Percentiles rank a stretch among this genome's conserved stretches.
These are phyloP conservation scores for Syndactyla subalaris DNA, from an alignment of 2,797 vertebrate genomes.

Conservation along the genomic window DNA sequence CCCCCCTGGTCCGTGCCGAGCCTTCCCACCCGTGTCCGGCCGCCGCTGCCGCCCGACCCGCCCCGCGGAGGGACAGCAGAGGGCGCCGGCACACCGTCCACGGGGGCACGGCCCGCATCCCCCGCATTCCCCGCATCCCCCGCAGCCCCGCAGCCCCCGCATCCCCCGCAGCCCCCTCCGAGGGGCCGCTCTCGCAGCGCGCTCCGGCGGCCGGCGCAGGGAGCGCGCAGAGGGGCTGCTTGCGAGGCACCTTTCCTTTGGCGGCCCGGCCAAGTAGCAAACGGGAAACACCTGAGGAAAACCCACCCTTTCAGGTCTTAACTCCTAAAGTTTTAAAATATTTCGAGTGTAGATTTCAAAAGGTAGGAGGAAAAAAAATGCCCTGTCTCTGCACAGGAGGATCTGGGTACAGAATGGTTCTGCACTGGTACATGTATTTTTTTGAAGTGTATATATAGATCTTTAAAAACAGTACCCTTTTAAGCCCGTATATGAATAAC, in stretches of 20 bases:
- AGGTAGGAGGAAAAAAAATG: rapidly evolving
- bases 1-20: rapidly evolving
- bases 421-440: rapidly evolving
- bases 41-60: neutral
- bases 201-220: neutral
- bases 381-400: too few relatives aligned
- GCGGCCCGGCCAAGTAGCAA: neutral
- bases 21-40: too few relatives aligned
- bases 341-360: neutral
- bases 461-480: neutral
- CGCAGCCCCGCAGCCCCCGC: too few relatives aligned
- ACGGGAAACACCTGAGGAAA: neutral
- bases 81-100: neutral
- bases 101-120: too few relatives aligned
- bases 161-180: neutral
- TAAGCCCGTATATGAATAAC: neutral
- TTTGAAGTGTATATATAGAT: neutral
- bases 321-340: neutral
- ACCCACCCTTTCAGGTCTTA: neutral
- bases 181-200: neutral
- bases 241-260: neutral
- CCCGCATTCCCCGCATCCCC: too few relatives aligned
- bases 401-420: neutral
- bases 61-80: neutral
- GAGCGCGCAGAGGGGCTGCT: too few relatives aligned